Percentiles rank a stretch among this genome's conserved stretches.
Evolutionary conservation across 2,113 vertebrate genomes (phyloP).

Genomic region (Lepisosteus oculatus): DNA sequence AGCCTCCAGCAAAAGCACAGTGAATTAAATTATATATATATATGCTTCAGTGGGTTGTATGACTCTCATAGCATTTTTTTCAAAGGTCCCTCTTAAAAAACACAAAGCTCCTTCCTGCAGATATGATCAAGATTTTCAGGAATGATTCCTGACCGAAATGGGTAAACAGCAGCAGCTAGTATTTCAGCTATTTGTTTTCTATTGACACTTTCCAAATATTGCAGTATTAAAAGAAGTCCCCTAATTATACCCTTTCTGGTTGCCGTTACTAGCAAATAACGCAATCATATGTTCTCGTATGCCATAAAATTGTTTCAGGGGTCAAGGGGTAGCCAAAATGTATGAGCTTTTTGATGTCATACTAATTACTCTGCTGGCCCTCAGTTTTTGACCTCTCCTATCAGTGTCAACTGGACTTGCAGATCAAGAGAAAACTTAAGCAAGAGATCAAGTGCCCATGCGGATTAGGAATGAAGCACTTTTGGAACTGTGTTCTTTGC

Average conservation of each 20-base stretch:
- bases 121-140: slow-evolving; percentile 47
- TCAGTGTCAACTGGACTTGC: no score
- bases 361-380: background rate
- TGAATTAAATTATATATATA: slow-evolving; percentile 36
- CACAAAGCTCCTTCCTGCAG: slow-evolving; percentile 28
- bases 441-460: no score
- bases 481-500: no score
- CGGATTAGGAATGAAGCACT: no score
- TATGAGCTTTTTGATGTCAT: background rate
- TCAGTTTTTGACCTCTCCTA: no score
- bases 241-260: slow-evolving; percentile 43
- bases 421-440: no score
- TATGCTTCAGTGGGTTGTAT: no score
- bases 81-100: no score
- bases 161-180: slow-evolving; percentile 44
- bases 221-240: slow-evolving; percentile 34
- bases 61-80: no score
- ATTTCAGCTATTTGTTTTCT: slow-evolving; percentile 41
- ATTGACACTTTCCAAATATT: slow-evolving; percentile 38
- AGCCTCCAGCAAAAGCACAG: slow-evolving; percentile 55
- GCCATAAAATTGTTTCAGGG: slow-evolving; percentile 37
- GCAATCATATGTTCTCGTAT: slow-evolving; percentile 42
- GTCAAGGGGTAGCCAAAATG: background rate
- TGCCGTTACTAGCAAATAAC: slow-evolving; percentile 46
- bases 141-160: slow-evolving; percentile 29